These are phyloP conservation scores for Carassius gibelio DNA, from an alignment of 2,113 vertebrate species.

Conservation along the genomic window DNA sequence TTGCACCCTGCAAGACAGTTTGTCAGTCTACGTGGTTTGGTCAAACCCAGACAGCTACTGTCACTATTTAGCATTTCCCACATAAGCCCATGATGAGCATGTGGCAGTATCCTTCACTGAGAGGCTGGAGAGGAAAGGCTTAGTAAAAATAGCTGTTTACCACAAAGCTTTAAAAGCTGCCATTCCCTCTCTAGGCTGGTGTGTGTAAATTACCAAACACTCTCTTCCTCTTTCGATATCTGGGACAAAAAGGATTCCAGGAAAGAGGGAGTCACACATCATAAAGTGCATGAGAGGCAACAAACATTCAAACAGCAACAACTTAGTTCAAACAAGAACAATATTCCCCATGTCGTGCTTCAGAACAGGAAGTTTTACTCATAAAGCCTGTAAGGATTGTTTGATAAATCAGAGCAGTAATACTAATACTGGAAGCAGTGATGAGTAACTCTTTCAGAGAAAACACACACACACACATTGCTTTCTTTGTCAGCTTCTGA, in stretches of 20 bases:
- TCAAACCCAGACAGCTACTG: slow-evolving; percentile 65
- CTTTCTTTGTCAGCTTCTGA: neutral
- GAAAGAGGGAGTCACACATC: slow-evolving; percentile 28
- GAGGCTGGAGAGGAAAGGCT: slow-evolving; percentile 58
- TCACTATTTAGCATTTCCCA: slow-evolving; percentile 56
- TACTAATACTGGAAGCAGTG: neutral
- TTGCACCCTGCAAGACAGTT: slow-evolving; percentile 64
- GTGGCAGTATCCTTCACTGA: slow-evolving; percentile 59
- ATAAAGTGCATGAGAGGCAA: neutral
- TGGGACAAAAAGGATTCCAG: neutral
- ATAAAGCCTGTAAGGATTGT: neutral
- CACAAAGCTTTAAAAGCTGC: slow-evolving; percentile 50
- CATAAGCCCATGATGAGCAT: slow-evolving; percentile 68
- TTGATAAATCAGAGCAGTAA: neutral
- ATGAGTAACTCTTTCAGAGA: slow-evolving; percentile 23
- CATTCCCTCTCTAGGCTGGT: slow-evolving; percentile 31
- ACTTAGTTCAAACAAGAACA: neutral
- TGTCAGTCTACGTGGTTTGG: slow-evolving; percentile 64
- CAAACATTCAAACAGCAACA: slow-evolving; percentile 25
- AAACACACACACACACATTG: slow-evolving; percentile 30
- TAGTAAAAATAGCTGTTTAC: slow-evolving; percentile 49
- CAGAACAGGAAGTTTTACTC: slow-evolving; percentile 4
- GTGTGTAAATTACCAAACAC: slow-evolving; percentile 1
- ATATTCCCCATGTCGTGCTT: neutral
- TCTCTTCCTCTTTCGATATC: neutral